Evolutionary conservation across 2,113 vertebrate species (phyloP).

Genomic region (Chrysemys picta): DNA sequence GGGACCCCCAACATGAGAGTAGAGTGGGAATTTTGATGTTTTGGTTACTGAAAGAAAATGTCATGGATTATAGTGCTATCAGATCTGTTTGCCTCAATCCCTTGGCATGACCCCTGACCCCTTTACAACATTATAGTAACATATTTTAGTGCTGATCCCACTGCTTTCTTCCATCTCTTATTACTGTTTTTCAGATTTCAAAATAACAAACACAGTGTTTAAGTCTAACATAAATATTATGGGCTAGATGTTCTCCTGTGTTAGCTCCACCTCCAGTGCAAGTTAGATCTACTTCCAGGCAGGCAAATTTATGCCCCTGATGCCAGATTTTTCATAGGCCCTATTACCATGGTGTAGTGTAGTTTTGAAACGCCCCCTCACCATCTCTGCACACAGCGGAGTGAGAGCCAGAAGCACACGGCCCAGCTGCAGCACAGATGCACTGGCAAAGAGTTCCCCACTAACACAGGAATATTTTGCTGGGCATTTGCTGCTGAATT

Average conservation of each 20-base stretch:
- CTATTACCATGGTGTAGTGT: neutral
- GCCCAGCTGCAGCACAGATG: neutral
- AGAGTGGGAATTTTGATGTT: neutral
- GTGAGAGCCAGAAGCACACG: neutral
- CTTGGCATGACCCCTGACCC: neutral
- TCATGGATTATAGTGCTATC: neutral
- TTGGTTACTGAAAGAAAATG: neutral
- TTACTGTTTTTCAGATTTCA: neutral
- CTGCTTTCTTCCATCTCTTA: neutral
- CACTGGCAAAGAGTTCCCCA: neutral
- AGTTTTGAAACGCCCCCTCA: neutral
- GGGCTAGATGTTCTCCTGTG: neutral
- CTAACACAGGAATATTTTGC: neutral
- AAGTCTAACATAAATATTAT: neutral
- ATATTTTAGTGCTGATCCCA: neutral
- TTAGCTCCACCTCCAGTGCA: neutral
- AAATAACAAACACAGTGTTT: neutral
- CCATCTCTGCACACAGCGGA: neutral
- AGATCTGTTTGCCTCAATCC: neutral
- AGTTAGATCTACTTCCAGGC: neutral
- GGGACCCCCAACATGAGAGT: neutral
- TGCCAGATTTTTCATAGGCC: rapidly evolving
- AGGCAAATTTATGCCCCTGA: rapidly evolving
- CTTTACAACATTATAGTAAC: neutral
- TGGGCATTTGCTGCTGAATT: neutral